A percentile compares a stretch with the other conserved stretches of the same genome.
phyloP scores from a whole-genome alignment of 1,140 invertebrate genomes.

The Tetraneura akinire region DNA sequence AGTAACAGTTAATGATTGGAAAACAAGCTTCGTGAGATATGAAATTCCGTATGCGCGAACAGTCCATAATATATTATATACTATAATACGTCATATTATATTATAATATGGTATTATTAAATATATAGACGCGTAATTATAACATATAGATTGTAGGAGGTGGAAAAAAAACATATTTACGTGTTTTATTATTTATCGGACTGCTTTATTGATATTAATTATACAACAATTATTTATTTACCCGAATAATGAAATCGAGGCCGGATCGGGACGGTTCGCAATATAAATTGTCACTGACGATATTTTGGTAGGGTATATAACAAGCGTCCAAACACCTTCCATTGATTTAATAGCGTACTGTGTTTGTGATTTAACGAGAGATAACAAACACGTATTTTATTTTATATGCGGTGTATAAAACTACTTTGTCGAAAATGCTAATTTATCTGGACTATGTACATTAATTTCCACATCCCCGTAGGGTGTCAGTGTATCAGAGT shows the following conservation, averaged over 20 bases:
- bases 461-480: slow-evolving; percentile 45
- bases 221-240: background rate
- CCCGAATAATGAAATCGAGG: background rate
- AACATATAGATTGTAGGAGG: no score
- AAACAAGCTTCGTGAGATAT: background rate
- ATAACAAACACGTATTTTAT: slow-evolving; percentile 42
- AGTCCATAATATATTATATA: no score
- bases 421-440: slow-evolving; percentile 45
- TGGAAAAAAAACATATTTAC: background rate
- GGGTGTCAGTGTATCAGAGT: background rate
- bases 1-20: slow-evolving; percentile 14
- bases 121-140: no score
- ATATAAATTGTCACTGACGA: slow-evolving; percentile 15
- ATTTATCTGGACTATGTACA: slow-evolving; percentile 42
- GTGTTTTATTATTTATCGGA: background rate
- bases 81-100: no score
- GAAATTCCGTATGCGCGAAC: background rate
- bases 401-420: slow-evolving; percentile 3
- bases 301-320: background rate
- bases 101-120: no score
- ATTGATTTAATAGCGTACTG: slow-evolving; percentile 23
- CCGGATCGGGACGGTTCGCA: no score
- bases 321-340: slow-evolving; percentile 15
- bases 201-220: background rate
- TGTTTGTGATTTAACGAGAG: background rate